Evolutionary conservation across 2,797 vertebrate species (phyloP), one percentile per base, ranked within the genome.

Genomic region (Aphelocoma californica): DNA sequence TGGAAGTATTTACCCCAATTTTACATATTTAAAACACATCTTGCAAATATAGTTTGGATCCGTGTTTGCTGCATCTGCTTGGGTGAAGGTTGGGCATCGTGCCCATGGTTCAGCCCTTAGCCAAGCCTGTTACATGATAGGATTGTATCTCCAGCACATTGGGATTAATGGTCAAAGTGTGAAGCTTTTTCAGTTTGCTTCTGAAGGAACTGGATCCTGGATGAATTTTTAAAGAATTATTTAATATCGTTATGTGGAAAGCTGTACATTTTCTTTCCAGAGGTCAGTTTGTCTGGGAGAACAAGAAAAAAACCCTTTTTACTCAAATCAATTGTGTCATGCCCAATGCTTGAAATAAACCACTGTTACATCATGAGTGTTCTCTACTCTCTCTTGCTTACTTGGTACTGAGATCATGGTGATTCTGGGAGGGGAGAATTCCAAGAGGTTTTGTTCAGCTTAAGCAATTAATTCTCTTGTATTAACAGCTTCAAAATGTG

Each of bases 51-150:
- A 29, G 29, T 64, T 74, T 71, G 44, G 40, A 36, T 81, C 14
- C 62, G 36, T 25, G 7, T 38, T 73, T 83, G 14, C 54, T n/a
- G 16, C 51, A 32, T 77, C 19, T 80, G 0, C 23, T 44, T 75
- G 40, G 14, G 25, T 54, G 21, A 13, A 28, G 32, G 6, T 12
- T 74, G 57, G 19, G 9, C 28, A 26, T 34, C 1, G 1, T 28
- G 40, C 5, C 12, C 1, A 0, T 28, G 9, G 16, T 38, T 72
- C 42, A 57, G n/a, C 31, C 38, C 42, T 81, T 80, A n/a, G 51
- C 25, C 28, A 38, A 51, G 28, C 56, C 25, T 29, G 5, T 34
- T 47, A 6, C 0, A 1, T 3, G 6, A 4, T 51, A 21, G 25
- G 8, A 6, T 44, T 78, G n/a, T 70, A 8, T 23, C 29, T 81